Base-by-base conservation (phyloP, 2,888 invertebrate species). In the Dicyrtoma fusca region DNA sequence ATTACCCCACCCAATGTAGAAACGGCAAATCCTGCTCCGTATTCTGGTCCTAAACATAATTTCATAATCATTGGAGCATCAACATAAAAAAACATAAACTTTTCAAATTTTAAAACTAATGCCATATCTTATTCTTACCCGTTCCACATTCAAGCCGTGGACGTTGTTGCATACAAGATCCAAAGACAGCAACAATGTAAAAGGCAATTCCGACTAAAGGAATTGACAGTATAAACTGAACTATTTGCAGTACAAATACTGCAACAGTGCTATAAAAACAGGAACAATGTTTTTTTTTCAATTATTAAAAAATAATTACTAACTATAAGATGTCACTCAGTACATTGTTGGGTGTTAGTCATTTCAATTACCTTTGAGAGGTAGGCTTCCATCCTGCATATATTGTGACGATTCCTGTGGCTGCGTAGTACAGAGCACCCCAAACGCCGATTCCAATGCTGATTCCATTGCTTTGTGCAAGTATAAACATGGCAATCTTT, bases 391-490 rank as follows among this genome's bases (percentile, higher is more conserved):
- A 77, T 11, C 77, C 77, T 51, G 71, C 72, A 73, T 76, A 78
- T 1, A 79, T 72, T 10, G 78, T 77, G 44, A 77, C 75, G 34
- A 79, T 66, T 34, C 78, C 78, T 53, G 77, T 76, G 23, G 73
- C 73, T 13, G 72, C 73, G 68, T 74, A 77, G 64, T 73, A 77
- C 62, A 78, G n/a, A 4, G 76, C 76, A 57, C 77, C 80, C 80
- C 80, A 80, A 72, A 80, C 76, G 4, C 80, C 80, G 65, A 77
- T 75, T 57, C 80, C 78, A 69, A 80, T 76, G 73, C 71, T 75
- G 62, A 80, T 77, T 49, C 80, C 80, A 45, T 75, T 74, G 66
- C 79, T 79, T 49, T 71, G 71, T 44, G 76, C 78, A 44, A 78
- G 53, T 11, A 77, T 74, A 19, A 77, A 73, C 76, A 79, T 77